Evolutionary conservation across 2,797 vertebrate species (phyloP).

Genomic region (Diglossa cyanea): DNA sequence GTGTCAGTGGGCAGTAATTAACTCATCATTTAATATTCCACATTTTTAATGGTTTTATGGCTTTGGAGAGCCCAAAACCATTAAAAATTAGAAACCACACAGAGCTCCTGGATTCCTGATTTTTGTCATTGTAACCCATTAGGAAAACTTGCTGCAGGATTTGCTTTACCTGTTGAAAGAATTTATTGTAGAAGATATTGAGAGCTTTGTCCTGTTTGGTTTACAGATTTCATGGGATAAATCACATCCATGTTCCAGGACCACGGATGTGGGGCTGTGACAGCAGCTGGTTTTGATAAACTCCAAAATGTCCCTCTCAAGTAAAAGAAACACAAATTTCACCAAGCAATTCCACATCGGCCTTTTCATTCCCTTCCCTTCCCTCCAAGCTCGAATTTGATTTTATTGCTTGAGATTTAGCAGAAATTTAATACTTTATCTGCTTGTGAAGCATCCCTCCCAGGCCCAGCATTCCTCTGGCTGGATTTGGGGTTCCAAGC

Average conservation of each 20-base stretch:
- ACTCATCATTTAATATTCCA: not conserved
- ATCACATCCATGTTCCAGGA: not conserved
- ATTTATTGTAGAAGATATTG: constrained; percentile 22
- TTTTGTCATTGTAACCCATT: not conserved
- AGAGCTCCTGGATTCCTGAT: not conserved
- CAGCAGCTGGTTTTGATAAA: constrained; percentile 54
- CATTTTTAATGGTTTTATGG: not conserved
- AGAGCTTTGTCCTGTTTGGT: not conserved
- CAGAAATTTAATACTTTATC: constrained; percentile 15
- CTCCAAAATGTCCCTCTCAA: not conserved
- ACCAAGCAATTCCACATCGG: not conserved
- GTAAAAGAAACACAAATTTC: constrained; percentile 29
- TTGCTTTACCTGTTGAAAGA: constrained; percentile 33
- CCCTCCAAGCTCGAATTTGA: not conserved
- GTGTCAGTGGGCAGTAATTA: not conserved
- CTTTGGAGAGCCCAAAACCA: not conserved
- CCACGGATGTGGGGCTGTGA: not conserved
- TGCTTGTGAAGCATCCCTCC: not conserved
- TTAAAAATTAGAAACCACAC: not conserved
- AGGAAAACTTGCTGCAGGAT: not conserved
- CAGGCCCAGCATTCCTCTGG: constrained; percentile 2
- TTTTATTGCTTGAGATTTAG: constrained; percentile 18
- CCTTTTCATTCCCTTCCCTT: not conserved
- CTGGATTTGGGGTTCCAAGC: not conserved
- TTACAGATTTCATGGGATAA: not conserved